phyloP scores from a whole-genome alignment of 2,797 vertebrate species.

The Naso thynnoides region DNA sequence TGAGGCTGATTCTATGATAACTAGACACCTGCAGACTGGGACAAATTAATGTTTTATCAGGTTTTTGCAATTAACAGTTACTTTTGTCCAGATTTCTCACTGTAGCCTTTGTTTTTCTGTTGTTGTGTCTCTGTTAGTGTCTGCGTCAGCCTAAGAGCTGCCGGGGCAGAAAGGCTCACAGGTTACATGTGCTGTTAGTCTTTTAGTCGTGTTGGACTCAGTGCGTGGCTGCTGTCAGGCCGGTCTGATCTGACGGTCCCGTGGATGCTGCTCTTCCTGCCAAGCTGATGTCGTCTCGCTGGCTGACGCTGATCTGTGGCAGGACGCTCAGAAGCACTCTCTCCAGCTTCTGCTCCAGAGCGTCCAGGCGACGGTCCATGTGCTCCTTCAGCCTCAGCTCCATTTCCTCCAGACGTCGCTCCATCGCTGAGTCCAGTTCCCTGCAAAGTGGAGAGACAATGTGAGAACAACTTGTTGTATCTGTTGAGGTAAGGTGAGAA shows the following conservation, averaged over 20 bases:
- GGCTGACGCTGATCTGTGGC: conserved; percentile 38
- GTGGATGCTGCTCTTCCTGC: conserved; percentile 7
- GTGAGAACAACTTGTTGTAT: no score
- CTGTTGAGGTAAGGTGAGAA: no score
- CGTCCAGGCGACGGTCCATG: conserved; percentile 82
- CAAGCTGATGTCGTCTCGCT: neutral
- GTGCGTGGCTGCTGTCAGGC: conserved; percentile 1
- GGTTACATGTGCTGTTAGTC: conserved; percentile 16
- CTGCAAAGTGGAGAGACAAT: conserved; percentile 18
- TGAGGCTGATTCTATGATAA: neutral
- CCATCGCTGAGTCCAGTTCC: conserved; percentile 75
- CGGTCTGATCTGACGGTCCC: neutral
- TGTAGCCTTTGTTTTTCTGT: neutral
- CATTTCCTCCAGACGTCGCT: conserved; percentile 83
- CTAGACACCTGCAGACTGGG: neutral
- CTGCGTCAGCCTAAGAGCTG: neutral
- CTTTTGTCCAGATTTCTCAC: neutral
- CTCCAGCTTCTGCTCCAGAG: conserved; percentile 84
- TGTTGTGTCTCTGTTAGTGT: neutral
- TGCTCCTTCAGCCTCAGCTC: conserved; percentile 84
- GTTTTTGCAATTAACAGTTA: neutral
- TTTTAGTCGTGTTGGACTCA: conserved; percentile 6
- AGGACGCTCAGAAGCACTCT: conserved; percentile 66
- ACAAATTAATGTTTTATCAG: neutral
- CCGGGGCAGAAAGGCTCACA: conserved; percentile 3